A percentile compares a stretch with the other conserved stretches of the same genome.
These are phyloP conservation scores for Siniperca chuatsi DNA, from an alignment of 2,113 vertebrate species.

Conservation along the genomic window DNA sequence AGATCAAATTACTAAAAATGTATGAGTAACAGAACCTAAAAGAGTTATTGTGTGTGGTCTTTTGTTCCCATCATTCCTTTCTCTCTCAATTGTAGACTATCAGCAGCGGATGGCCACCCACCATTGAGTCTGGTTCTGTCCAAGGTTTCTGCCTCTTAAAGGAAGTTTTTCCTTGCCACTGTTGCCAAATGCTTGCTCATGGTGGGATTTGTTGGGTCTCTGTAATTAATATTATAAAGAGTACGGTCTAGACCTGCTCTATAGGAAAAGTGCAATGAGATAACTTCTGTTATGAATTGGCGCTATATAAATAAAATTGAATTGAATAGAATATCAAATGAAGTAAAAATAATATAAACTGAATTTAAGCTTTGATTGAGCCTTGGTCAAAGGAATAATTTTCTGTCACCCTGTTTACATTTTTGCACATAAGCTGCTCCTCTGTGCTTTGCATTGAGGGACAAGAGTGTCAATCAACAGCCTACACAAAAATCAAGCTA, in stretches of 20 bases:
- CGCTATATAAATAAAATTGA: too few species aligned
- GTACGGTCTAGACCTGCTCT: too few species aligned
- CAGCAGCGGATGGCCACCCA: too few species aligned
- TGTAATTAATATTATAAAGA: too few species aligned
- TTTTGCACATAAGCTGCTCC: neutral
- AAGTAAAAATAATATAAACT: neutral
- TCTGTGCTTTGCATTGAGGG: neutral
- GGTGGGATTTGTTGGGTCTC: too few species aligned
- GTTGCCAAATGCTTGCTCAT: too few species aligned
- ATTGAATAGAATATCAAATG: neutral
- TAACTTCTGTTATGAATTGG: too few species aligned
- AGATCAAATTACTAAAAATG: constrained; percentile 6
- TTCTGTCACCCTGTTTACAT: neutral
- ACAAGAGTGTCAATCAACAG: neutral
- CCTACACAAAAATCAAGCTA: neutral
- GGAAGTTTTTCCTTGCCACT: too few species aligned
- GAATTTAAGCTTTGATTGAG: neutral
- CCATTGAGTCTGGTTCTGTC: too few species aligned
- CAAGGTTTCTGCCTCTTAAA: too few species aligned
- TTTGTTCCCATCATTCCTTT: neutral
- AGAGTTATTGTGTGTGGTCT: neutral
- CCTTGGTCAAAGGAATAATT: neutral
- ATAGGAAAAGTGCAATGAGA: too few species aligned
- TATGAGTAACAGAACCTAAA: neutral
- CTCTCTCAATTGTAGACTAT: neutral